These are phyloP conservation scores for Nowickia ferox DNA, from an alignment of 2,888 invertebrate genomes.

Conservation along the genomic window DNA sequence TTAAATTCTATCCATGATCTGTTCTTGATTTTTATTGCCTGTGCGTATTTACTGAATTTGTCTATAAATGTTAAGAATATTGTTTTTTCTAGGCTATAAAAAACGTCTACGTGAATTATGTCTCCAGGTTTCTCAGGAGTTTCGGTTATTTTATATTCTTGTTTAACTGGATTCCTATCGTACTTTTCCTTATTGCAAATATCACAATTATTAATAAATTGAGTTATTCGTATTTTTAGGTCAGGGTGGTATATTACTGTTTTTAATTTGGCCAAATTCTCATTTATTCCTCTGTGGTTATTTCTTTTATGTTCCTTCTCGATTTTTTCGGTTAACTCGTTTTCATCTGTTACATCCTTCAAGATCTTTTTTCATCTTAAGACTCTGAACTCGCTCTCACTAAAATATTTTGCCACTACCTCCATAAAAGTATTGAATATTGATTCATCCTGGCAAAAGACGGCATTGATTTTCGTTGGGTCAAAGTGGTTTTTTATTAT, in stretches of 20 bases:
- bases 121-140: constrained; percentile 24
- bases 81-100: constrained; percentile 34
- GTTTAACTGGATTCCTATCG: too few species aligned
- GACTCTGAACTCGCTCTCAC: constrained; percentile 14
- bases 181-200: too few species aligned
- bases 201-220: too few species aligned
- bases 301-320: constrained; percentile 39
- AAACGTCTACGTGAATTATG: constrained; percentile 28
- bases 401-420: too few species aligned
- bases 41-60: constrained; percentile 21
- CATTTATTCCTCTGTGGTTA: constrained; percentile 44
- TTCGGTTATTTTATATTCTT: constrained; percentile 14
- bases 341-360: constrained; percentile 29
- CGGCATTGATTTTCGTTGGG: too few species aligned
- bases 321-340: constrained; percentile 2
- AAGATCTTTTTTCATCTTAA: constrained; percentile 23
- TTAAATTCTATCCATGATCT: constrained; percentile 5
- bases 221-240: too few species aligned
- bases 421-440: too few species aligned
- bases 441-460: too few species aligned
- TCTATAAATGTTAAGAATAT: constrained; percentile 44
- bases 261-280: constrained; percentile 29
- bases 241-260: too few species aligned
- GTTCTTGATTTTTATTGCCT: neutral
- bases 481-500: too few species aligned